Base-by-base conservation (phyloP, 1,140 invertebrate genomes). In the Artemia franciscana region DNA sequence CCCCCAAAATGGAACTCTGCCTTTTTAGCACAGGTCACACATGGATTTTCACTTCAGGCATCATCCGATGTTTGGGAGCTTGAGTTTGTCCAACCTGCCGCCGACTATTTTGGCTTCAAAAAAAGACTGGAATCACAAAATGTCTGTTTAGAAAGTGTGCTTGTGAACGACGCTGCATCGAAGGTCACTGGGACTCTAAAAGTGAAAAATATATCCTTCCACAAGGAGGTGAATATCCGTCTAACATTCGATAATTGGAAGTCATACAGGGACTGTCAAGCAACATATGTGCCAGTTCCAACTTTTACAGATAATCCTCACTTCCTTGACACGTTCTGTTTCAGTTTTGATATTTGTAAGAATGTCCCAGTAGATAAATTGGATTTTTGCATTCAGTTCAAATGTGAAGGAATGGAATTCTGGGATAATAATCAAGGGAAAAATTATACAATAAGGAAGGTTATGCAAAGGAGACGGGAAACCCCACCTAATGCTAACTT, bases 111-210 rank as follows among this genome's bases (percentile, higher is more conserved):
- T 12, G 80, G 82, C 60, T 95, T 96, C 74, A 79, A 90, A 57
- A 78, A 83, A 58, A 81, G 82, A 62, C 77, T 96, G 60, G 90
- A 92, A 61, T 78, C 79, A 5, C 76, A 84, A 5, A 85, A 80
- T 69, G 86, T 96, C 0, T 84, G 86, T 3, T 73, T 97, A 63
- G 92, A 97, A 73, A 95, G 94, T 73, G 90, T 93, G 3, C 86
- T 95, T 57, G 75, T 95, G 2, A 84, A 85, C 70, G 86, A 91
- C 66, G 18, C 51, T 12, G 60, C 24, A 12, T 74, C 81, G 12
- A 84, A 88, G 63, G 73, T 94, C 0, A 78, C 85, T 3, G 92
- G 91, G 4, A 96, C 91, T 0, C 82, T 95, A 5, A 96, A 96
- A 77, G 92, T 95, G 3, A 86, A 85, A 69, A 96, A 95, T 71